Conservation (phyloP, 2,888 invertebrate species). For the Protodeltote pygarga region DNA sequence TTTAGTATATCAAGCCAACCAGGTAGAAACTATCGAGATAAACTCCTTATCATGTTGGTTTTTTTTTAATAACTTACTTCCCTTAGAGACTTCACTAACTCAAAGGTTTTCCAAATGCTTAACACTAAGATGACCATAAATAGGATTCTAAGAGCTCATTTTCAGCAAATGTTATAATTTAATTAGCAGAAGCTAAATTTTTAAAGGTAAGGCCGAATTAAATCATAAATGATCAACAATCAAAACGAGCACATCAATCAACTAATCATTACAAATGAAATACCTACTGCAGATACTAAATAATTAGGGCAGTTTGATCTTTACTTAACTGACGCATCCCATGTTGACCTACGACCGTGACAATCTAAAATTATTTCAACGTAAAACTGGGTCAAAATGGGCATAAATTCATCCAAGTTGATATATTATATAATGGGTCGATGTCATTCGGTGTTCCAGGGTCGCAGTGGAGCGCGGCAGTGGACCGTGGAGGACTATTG, state of each 20-base stretch:
- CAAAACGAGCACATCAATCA: too few relatives aligned
- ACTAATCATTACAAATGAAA: too few relatives aligned
- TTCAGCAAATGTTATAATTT: too few relatives aligned
- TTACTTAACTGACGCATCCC: constrained; percentile 35
- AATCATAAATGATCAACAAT: too few relatives aligned
- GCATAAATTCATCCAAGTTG: constrained; percentile 65
- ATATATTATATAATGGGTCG: constrained; percentile 55
- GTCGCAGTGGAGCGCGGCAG: constrained; percentile 61
- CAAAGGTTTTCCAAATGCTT: too few relatives aligned
- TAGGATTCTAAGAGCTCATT: too few relatives aligned
- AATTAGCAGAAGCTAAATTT: too few relatives aligned
- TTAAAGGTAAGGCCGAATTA: too few relatives aligned
- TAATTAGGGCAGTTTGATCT: constrained; percentile 26
- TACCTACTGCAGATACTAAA: constrained; percentile 9
- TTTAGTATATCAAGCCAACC: constrained; percentile 27
- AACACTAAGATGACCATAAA: too few relatives aligned
- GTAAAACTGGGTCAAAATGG: constrained; percentile 68
- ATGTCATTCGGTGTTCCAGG: constrained; percentile 59
- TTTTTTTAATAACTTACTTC: too few relatives aligned
- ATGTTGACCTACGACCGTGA: constrained; percentile 65
- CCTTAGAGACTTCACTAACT: too few relatives aligned
- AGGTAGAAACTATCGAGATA: constrained; percentile 40
- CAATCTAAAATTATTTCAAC: constrained; percentile 64
- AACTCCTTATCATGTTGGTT: constrained; percentile 27
- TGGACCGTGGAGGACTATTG: constrained; percentile 76